These are phyloP conservation scores for Pseudopodoces humilis DNA, from an alignment of 2,113 vertebrate genomes.

Conservation along the genomic window DNA sequence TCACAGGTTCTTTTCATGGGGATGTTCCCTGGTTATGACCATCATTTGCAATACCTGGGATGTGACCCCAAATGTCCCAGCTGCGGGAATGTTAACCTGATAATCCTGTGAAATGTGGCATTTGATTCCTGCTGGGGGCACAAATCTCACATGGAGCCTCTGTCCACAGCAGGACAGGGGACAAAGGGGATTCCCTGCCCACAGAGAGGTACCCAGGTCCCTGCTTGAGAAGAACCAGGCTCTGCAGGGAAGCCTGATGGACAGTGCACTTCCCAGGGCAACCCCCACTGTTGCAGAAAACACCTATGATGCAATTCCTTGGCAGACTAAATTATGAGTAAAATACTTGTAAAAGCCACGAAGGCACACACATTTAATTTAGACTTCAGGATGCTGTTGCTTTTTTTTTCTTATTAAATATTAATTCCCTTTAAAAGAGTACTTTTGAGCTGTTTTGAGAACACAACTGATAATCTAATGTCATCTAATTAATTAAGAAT, in stretches of 20 bases:
- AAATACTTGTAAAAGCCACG: not conserved
- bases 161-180: not conserved
- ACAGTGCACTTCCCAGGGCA: not conserved
- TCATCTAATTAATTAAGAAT: conserved; percentile 54
- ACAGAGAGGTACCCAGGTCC: not conserved
- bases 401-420: conserved; percentile 38
- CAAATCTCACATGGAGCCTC: not conserved
- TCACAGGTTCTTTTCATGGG: not conserved
- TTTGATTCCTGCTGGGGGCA: not conserved
- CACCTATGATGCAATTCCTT: not conserved
- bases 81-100: not conserved
- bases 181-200: not conserved
- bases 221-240: not conserved
- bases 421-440: conserved; percentile 35
- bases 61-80: not conserved
- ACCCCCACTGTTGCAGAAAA: not conserved
- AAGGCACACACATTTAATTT: conserved; percentile 27
- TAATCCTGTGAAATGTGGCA: not conserved
- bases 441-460: conserved; percentile 47
- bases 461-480: conserved; percentile 11
- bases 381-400: conserved; percentile 7
- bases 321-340: not conserved
- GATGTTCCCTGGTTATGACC: fast-evolving
- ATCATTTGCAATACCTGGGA: not conserved
- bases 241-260: not conserved